Percentiles rank a stretch among this genome's conserved stretches.
phyloP scores from a whole-genome alignment of 2,888 invertebrate species.

The Carcina quercana region DNA sequence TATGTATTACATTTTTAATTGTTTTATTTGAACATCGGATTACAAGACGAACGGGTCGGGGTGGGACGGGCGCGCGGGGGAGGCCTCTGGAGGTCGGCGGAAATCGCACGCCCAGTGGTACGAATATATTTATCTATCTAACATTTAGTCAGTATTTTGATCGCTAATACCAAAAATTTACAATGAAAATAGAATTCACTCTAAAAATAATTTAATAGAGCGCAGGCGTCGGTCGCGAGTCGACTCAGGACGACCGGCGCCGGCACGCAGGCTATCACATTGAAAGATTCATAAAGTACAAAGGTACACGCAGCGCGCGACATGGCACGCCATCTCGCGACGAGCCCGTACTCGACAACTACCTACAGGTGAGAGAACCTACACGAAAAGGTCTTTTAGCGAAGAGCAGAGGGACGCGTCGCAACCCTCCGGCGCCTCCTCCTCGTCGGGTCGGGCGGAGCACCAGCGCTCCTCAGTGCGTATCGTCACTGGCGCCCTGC shows the following conservation, averaged over 20 bases:
- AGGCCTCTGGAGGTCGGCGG: conserved; percentile 23
- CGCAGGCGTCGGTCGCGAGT: conserved; percentile 59
- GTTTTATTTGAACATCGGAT: conserved; percentile 59
- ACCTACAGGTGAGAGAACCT: conserved; percentile 67
- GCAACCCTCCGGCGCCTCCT: conserved; percentile 81
- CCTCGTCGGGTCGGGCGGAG: conserved; percentile 78
- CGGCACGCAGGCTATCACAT: conserved; percentile 67
- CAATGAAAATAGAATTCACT: conserved; percentile 73
- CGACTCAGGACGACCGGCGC: conserved; percentile 58
- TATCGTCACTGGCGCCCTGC: conserved; percentile 33
- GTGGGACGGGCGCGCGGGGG: conserved; percentile 49
- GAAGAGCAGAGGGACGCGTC: conserved; percentile 89
- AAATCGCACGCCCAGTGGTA: conserved; percentile 60
- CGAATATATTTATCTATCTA: conserved; percentile 71
- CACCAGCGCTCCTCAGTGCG: conserved; percentile 74
- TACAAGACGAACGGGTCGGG: conserved; percentile 65
- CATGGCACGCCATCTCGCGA: conserved; percentile 33
- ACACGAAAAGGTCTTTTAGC: conserved; percentile 90
- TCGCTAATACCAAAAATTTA: conserved; percentile 70
- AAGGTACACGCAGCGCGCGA: conserved; percentile 32
- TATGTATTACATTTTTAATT: conserved; percentile 61
- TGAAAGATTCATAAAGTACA: conserved; percentile 68
- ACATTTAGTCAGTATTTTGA: conserved; percentile 65
- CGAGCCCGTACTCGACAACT: conserved; percentile 51
- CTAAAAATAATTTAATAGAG: conserved; percentile 65